phyloP scores from a whole-genome alignment of 2,113 vertebrate genomes.

The Neotoma lepida region DNA sequence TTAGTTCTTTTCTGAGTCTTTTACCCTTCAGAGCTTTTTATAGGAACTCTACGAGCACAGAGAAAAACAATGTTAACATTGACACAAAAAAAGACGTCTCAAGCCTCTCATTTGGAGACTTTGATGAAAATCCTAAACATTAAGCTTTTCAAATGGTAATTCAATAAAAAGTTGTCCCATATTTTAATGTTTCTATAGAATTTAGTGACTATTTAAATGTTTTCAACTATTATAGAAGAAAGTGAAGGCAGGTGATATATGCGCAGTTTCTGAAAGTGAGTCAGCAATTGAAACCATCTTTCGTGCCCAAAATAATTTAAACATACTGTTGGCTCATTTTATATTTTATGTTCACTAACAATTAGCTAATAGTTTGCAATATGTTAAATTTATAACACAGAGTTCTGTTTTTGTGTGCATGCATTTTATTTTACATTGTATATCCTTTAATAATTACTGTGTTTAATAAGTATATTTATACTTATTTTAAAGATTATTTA shows the following conservation, averaged over 20 bases:
- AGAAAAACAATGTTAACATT: constrained; percentile 53
- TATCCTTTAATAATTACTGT: neutral
- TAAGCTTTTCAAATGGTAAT: neutral
- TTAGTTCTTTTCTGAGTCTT: neutral
- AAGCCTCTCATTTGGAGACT: neutral
- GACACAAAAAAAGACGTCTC: neutral
- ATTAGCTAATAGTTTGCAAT: constrained; percentile 3
- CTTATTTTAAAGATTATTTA: neutral
- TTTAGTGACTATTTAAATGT: neutral
- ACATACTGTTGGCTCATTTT: neutral
- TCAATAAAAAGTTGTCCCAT: neutral
- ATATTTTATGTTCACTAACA: neutral
- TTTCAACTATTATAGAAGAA: neutral
- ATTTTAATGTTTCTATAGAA: neutral
- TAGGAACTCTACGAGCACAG: neutral
- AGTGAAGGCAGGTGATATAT: neutral
- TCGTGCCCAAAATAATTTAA: neutral
- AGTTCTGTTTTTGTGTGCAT: neutral
- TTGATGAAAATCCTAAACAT: neutral
- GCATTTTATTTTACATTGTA: neutral
- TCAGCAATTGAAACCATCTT: neutral
- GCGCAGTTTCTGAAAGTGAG: neutral
- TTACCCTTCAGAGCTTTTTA: constrained; percentile 12
- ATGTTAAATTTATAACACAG: neutral
- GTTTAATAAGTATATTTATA: neutral